phyloP scores from a whole-genome alignment of 2,888 invertebrate species.

The Lochmaea crataegi region DNA sequence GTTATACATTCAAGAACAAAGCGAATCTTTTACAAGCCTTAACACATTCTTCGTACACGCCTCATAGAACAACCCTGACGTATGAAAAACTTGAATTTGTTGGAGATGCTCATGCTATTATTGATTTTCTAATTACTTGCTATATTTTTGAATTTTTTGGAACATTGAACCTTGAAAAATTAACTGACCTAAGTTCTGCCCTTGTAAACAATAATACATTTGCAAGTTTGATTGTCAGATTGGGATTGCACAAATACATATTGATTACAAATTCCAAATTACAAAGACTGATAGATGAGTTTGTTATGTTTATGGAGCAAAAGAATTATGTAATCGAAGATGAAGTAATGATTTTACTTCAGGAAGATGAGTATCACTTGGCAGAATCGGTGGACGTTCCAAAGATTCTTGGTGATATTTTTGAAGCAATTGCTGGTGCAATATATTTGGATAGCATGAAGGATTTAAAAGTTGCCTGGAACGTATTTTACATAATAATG shows the following conservation, averaged over 20 bases:
- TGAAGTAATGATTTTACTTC: too few relatives aligned
- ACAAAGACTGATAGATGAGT: too few relatives aligned
- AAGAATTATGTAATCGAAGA: too few relatives aligned
- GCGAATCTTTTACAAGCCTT: slow-evolving; percentile 89
- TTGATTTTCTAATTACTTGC: slow-evolving; percentile 90
- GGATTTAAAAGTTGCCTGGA: too few relatives aligned
- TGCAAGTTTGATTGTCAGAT: too few relatives aligned
- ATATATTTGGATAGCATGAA: slow-evolving; percentile 87
- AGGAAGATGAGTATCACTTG: slow-evolving; percentile 66
- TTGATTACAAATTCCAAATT: too few relatives aligned
- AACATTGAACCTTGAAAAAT: slow-evolving; percentile 74
- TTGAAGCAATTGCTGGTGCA: slow-evolving; percentile 92
- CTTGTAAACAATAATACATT: too few relatives aligned
- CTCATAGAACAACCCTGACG: slow-evolving; percentile 85
- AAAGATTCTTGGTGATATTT: slow-evolving; percentile 89
- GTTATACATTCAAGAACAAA: too few relatives aligned
- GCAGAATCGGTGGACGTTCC: slow-evolving; percentile 91
- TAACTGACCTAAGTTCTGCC: too few relatives aligned
- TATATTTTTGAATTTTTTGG: slow-evolving; percentile 85
- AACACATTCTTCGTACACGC: slow-evolving; percentile 90
- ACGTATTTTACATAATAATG: too few relatives aligned
- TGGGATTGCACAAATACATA: too few relatives aligned
- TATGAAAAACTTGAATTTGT: slow-evolving; percentile 94
- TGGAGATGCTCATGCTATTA: slow-evolving; percentile 90
- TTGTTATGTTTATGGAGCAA: too few relatives aligned